Percentiles rank a stretch among this genome's conserved stretches.
Evolutionary conservation across 1,140 invertebrate genomes (phyloP).

Genomic region (Ridgeia piscesae): DNA sequence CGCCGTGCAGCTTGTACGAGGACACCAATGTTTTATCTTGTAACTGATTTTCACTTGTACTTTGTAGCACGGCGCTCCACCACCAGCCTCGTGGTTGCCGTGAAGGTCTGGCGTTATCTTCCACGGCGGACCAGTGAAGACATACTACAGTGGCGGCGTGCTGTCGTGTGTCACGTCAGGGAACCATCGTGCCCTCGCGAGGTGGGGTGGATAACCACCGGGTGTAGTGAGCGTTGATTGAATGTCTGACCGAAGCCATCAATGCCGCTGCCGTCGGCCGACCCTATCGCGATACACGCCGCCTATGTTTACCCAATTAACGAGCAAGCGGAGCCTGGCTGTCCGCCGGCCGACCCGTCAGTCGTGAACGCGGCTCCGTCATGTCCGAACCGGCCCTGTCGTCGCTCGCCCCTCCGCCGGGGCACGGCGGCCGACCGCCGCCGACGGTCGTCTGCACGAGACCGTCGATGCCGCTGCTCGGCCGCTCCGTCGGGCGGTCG

Average conservation of each 20-base stretch:
- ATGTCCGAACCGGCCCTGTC: neutral
- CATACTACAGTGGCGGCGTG: too few species aligned
- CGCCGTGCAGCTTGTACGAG: neutral
- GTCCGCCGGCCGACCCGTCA: neutral
- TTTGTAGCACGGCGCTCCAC: neutral
- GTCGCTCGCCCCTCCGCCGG: neutral
- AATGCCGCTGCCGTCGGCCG: neutral
- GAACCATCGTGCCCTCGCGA: neutral
- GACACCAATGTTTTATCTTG: neutral
- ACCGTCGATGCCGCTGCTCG: neutral
- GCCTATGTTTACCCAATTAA: neutral
- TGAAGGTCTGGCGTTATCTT: neutral
- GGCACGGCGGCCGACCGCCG: neutral
- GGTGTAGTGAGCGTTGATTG: neutral
- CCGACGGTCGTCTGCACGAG: neutral
- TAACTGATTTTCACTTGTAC: neutral
- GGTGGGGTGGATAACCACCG: too few species aligned
- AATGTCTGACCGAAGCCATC: neutral
- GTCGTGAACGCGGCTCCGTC: neutral
- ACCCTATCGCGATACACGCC: neutral
- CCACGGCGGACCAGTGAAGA: neutral
- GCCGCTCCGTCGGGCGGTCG: neutral
- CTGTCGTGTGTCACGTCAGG: neutral
- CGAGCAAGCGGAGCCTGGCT: neutral
- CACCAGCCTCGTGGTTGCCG: neutral